A percentile compares a stretch with the other conserved stretches of the same genome.
Evolutionary conservation across 2,888 invertebrate genomes (phyloP).

Genomic region (Brachylomia viminalis): DNA sequence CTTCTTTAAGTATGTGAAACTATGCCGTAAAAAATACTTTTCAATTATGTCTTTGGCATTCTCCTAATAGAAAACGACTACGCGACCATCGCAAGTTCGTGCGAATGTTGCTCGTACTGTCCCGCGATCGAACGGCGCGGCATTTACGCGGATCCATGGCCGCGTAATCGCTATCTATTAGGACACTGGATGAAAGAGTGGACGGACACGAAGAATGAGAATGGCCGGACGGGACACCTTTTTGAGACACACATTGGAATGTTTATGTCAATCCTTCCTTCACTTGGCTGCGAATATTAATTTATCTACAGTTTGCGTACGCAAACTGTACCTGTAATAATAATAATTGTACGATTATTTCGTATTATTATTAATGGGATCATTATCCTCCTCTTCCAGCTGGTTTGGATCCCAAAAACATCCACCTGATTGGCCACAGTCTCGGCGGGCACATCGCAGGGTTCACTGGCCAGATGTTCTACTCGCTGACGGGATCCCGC

Average conservation of each 20-base stretch:
- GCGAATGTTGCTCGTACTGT: background rate
- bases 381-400: conserved; percentile 67
- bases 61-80: background rate
- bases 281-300: background rate
- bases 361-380: background rate
- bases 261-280: background rate
- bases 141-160: background rate
- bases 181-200: too few species aligned
- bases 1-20: background rate
- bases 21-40: background rate
- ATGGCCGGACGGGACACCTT: background rate
- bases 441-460: conserved; percentile 84
- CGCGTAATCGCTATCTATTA: background rate
- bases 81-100: background rate
- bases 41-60: background rate
- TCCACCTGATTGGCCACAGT: conserved; percentile 87
- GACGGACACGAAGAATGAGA: too few species aligned
- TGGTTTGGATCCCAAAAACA: conserved; percentile 74
- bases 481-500: conserved; percentile 71
- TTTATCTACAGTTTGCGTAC: background rate
- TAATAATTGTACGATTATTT: background rate
- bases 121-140: background rate
- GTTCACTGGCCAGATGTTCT: conserved; percentile 81
- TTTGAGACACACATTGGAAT: background rate
- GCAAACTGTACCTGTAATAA: too few species aligned